Evolutionary conservation across 2,113 vertebrate species (phyloP), one percentile per base, ranked within the genome.

Genomic region (Xerus inauris): DNA sequence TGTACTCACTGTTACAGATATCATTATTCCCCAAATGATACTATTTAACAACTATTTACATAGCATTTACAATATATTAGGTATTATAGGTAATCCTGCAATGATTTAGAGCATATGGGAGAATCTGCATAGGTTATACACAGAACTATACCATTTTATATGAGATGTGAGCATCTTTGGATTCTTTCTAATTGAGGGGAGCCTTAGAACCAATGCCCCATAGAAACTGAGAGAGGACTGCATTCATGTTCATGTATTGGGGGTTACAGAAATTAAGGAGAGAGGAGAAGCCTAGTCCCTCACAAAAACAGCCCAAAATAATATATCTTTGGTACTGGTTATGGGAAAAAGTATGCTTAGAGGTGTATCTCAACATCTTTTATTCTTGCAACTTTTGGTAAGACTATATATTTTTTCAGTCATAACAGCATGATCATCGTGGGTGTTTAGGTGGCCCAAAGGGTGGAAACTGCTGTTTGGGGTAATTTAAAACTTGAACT

Each of bases 401-500:
- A 94, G 51, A 69, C 75, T 64, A 42, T 42, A 22, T 69, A 30
- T 71, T 94, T 94, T 49, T 96, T 88, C 24, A 88, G 69, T 22
- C 6, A 1, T 79, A 87, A 71, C 71, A 62, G 40, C 30, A 88
- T 79, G 92, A 69, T 92, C 40, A 79, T 13, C 13, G 35, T 6
- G n/a, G 57, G n/a, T 75, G 77, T 49, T 93, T 79, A 86, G 51
- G 59, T 20, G 82, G 26, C 64, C 32, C 35, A 65, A 22, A 35
- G 38, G 1, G 3, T 88, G 47, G 32, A 51, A 59, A 17, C 40
- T 89, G 75, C 73, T 95, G 69, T 89, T 87, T 93, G 57, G 65
- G 45, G 59, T 94, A 84, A 90, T 82, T 94, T 94, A 94, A 92
- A 91, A 97, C 77, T 69, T 80, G 84, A 76, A 69, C 71, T 73